These are phyloP conservation scores for Falco columbarius DNA, from an alignment of 2,797 vertebrate species.

Conservation along the genomic window DNA sequence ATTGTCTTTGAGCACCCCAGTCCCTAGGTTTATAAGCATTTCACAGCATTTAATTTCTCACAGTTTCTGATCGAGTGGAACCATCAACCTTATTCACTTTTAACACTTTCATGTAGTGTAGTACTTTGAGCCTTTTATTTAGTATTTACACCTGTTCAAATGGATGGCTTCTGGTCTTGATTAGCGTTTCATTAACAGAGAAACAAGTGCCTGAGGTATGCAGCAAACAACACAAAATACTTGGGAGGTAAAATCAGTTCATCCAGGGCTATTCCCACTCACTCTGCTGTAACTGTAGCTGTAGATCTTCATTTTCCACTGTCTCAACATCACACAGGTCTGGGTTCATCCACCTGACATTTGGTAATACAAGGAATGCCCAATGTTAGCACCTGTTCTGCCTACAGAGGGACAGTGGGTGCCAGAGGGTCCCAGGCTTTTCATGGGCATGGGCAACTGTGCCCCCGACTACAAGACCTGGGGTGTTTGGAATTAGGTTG, in stretches of 20 bases:
- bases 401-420: rapidly evolving
- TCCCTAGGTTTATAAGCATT: conserved; percentile 78
- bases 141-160: not conserved
- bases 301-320: not conserved
- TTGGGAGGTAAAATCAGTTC: not conserved
- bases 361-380: not conserved
- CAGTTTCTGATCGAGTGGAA: conserved; percentile 62
- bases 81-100: conserved; percentile 52
- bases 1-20: conserved; percentile 80
- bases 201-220: not conserved
- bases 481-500: not conserved
- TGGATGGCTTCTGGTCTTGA: not conserved
- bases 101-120: conserved; percentile 45
- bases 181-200: not conserved
- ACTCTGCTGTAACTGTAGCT: not conserved
- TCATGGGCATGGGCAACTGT: not conserved
- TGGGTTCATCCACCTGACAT: not conserved
- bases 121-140: not conserved
- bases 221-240: not conserved
- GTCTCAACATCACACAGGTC: not conserved
- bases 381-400: not conserved
- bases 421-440: not conserved
- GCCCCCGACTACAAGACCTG: rapidly evolving
- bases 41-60: conserved; percentile 73
- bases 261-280: not conserved